Evolutionary conservation across 2,797 vertebrate genomes (phyloP), one percentile per base, ranked within the genome.

Genomic region (Smutsia gigantea): DNA sequence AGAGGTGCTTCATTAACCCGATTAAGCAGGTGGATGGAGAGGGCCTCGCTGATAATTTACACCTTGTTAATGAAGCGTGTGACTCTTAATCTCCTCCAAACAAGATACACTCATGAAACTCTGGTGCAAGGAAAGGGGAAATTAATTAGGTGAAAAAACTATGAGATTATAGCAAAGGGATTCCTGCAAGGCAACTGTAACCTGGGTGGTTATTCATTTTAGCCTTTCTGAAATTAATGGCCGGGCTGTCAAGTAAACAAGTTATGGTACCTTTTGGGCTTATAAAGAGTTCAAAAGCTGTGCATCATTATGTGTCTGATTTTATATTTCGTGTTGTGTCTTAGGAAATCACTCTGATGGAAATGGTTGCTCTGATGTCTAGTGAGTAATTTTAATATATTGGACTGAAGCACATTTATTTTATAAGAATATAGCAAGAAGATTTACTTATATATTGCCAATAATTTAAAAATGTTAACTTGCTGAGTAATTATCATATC

Each of bases 141-240:
- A 99, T 99, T 99, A 99, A 99, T 99, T 99, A 99, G 99, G 98
- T 99, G 98, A 99, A 99, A 98, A 99, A 99, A 99, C 98, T 98
- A 98, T 98, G 98, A 99, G 99, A 99, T 99, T 99, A 99, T 98
- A 99, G 99, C 98, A 98, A 85, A 98, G 98, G 99, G 99, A 99
- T 98, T 98, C 98, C 98, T 98, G 98, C 96, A 97, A 99, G 99
- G 99, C 99, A 99, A 98, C 98, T 97, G 98, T 98, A 99, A 98
- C 98, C 98, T 98, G 97, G 98, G 97, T 98, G 98, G 98, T 97
- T 98, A 98, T 98, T 98, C 98, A 97, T 98, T 98, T 98, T 97
- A 98, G 97, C 95, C 98, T 97, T 96, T 97, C 97, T 98, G 97
- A 99, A 98, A 98, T 97, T 98, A 98, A 98, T 96, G 97, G 97